Conservation (phyloP, 1,140 invertebrate species). For the Heliconius nattereri region DNA sequence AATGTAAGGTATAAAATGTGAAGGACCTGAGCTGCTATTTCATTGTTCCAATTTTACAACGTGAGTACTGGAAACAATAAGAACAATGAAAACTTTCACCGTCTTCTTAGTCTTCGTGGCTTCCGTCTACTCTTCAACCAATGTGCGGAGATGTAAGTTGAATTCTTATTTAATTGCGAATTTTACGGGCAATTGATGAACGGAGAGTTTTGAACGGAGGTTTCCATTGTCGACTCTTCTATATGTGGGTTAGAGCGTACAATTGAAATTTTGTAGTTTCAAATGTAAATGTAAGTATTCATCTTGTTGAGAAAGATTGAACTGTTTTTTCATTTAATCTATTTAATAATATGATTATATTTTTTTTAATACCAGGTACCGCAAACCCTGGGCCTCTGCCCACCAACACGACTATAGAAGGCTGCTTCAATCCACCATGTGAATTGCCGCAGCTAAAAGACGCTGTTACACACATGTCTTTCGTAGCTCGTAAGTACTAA, state of each 20-base stretch:
- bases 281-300: too few species aligned
- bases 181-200: too few species aligned
- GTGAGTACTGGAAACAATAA: neutral
- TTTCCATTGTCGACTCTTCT: too few species aligned
- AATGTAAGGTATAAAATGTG: neutral
- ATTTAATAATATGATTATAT: neutral
- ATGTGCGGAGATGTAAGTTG: neutral
- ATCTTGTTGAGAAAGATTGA: neutral
- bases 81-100: neutral
- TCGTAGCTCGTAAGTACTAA: constrained; percentile 54
- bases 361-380: neutral
- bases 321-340: neutral
- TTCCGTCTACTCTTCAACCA: neutral
- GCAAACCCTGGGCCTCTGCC: constrained; percentile 33
- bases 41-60: neutral
- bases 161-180: too few species aligned
- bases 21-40: neutral
- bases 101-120: neutral
- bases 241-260: too few species aligned
- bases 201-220: too few species aligned
- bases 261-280: neutral
- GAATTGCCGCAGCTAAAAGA: constrained; percentile 50
- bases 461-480: constrained; percentile 52
- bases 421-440: constrained; percentile 57
- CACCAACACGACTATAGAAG: constrained; percentile 48